phyloP scores from a whole-genome alignment of 2,888 invertebrate species.

The Sympetrum striolatum region DNA sequence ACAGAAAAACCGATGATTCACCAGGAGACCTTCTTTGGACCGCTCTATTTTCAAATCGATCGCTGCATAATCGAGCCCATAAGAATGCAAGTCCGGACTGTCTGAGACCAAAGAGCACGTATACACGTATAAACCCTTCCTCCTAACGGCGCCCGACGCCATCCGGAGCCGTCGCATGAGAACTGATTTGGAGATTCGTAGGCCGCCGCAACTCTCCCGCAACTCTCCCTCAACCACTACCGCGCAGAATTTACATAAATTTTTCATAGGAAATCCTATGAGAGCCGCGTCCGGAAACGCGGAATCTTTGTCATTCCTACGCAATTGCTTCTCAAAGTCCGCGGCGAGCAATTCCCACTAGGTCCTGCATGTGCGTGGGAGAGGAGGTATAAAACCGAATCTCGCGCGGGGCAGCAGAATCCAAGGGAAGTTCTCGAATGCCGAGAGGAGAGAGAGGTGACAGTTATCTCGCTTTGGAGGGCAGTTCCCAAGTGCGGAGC shows the following conservation, averaged over 20 bases:
- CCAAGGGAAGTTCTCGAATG: neutral
- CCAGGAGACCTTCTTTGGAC: neutral
- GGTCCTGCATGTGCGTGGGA: neutral
- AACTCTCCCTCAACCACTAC: neutral
- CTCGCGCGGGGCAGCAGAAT: slow-evolving; percentile 14
- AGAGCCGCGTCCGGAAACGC: neutral
- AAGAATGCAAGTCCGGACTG: neutral
- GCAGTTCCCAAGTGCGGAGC: neutral
- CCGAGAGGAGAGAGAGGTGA: neutral
- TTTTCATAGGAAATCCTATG: neutral
- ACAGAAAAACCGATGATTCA: neutral
- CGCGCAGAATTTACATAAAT: slow-evolving; percentile 13
- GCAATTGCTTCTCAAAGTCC: neutral
- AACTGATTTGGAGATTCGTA: neutral
- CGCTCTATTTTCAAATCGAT: slow-evolving; percentile 6
- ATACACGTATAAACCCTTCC: neutral
- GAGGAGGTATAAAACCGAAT: slow-evolving; percentile 11
- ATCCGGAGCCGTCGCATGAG: neutral
- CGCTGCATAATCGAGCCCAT: neutral
- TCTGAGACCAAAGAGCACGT: neutral
- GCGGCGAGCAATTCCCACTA: neutral
- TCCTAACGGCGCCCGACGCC: neutral
- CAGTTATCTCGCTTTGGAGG: slow-evolving; percentile 34
- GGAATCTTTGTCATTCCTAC: neutral
- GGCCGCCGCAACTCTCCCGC: neutral